Evolutionary conservation across 2,797 vertebrate species (phyloP).

Genomic region (Nannoperca obscura): DNA sequence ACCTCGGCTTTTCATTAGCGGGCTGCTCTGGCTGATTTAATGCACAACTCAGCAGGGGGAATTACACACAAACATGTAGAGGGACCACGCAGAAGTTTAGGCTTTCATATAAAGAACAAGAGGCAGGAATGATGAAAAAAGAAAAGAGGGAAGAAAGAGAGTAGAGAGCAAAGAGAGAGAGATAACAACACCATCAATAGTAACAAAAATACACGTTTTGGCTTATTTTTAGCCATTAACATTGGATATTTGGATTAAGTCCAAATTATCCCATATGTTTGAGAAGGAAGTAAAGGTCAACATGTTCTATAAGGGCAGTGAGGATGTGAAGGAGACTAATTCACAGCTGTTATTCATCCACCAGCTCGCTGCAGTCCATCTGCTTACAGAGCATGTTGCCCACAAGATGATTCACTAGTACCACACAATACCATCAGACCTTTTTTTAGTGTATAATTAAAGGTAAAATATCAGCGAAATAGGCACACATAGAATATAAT

Average conservation of each 20-base stretch:
- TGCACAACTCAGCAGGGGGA: conserved; percentile 66
- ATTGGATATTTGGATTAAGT: conserved; percentile 16
- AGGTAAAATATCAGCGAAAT: neutral
- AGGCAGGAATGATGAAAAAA: conserved; percentile 10
- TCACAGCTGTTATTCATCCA: conserved; percentile 33
- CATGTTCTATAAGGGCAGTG: neutral
- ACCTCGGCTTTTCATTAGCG: conserved; percentile 61
- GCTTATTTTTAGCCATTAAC: conserved; percentile 9
- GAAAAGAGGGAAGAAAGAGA: neutral
- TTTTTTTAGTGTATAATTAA: neutral
- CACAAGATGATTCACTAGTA: neutral
- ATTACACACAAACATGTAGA: conserved; percentile 45
- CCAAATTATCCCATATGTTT: conserved; percentile 25
- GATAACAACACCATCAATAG: neutral
- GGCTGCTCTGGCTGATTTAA: conserved; percentile 63
- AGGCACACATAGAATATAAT: neutral
- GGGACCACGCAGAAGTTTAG: conserved; percentile 20
- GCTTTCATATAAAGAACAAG: conserved; percentile 28
- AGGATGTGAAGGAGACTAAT: conserved; percentile 19
- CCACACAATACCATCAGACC: neutral
- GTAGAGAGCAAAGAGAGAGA: neutral
- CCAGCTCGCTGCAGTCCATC: conserved; percentile 2
- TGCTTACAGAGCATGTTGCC: neutral
- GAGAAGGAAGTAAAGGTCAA: conserved; percentile 8
- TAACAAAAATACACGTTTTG: neutral